phyloP scores from a whole-genome alignment of 2,113 vertebrate species.

The Elephantulus edwardii region DNA sequence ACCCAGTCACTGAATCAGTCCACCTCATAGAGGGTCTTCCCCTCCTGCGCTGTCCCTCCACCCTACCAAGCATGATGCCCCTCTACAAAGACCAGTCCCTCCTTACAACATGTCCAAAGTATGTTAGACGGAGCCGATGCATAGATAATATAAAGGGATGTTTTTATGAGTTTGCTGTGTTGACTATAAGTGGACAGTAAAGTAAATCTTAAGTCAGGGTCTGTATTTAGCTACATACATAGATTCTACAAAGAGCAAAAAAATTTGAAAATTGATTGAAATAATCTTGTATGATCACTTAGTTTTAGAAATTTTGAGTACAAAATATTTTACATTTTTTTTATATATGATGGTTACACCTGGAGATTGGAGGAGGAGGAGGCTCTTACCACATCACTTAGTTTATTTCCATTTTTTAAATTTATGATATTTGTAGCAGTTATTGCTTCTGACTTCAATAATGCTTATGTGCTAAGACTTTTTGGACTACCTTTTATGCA shows the following conservation, averaged over 20 bases:
- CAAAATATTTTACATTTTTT: not conserved
- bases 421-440: not conserved
- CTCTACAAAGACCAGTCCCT: too few relatives aligned
- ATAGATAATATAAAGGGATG: too few relatives aligned
- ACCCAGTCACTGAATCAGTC: too few relatives aligned
- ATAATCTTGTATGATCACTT: not conserved
- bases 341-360: not conserved
- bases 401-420: slow-evolving; percentile 18
- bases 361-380: not conserved
- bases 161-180: not conserved
- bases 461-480: slow-evolving; percentile 9
- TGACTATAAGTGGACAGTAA: slow-evolving; percentile 11
- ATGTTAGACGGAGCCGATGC: too few relatives aligned
- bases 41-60: too few relatives aligned
- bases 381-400: not conserved
- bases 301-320: slow-evolving; percentile 42
- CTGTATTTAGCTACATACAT: not conserved
- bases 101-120: too few relatives aligned
- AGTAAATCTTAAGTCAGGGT: not conserved
- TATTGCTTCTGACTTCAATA: slow-evolving; percentile 29
- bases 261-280: slow-evolving; percentile 32
- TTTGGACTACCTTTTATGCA: not conserved
- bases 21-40: too few relatives aligned
- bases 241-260: not conserved
- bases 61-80: too few relatives aligned